Evolutionary conservation across 2,888 invertebrate species (phyloP), one percentile per base, ranked within the genome.

Genomic region (Bibio marci): DNA sequence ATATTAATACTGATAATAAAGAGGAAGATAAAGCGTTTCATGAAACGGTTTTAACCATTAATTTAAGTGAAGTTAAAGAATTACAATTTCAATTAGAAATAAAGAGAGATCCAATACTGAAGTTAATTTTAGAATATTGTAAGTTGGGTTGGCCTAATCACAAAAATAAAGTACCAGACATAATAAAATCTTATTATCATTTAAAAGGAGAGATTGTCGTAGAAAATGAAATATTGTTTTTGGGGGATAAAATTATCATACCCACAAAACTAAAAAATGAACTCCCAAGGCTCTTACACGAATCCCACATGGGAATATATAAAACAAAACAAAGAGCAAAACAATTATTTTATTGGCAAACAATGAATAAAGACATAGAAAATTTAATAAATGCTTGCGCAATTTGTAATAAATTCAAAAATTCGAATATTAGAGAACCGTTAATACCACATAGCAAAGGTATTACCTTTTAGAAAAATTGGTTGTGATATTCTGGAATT

Each of bases 271-370:
- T 49, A 30, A 45, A 48, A 38, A 7, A 35, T 11, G 38, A 37
- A 27, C 46, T 51, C 17, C 19, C 48, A n/a, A 41, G 36, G 4
- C 44, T 44, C 42, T 40, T 54, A 35, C 55, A 56, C 50, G 49
- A 45, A 37, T 45, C 49, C 3, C 55, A 56, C 43, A 33, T 54
- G 17, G 55, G 53, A 6, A 49, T 49, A 3, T 47, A 49, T 35
- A 54, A 56, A 46, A 49, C 50, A 35, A 49, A 49, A 42, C 38
- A 48, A 25, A 43, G 48, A 15, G 51, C 50, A 7, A 42, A 51
- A 37, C 45, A 45, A 28, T 18, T 52, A 5, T 52, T 52, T 41
- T 54, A 52, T 39, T 56, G 53, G 54, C 54, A 52, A 14, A 38
- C 48, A 10, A 50, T 52, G 36, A 48, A 49, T 37, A 22, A 4